phyloP scores from a whole-genome alignment of 2,888 invertebrate genomes.

The Amiota communis region DNA sequence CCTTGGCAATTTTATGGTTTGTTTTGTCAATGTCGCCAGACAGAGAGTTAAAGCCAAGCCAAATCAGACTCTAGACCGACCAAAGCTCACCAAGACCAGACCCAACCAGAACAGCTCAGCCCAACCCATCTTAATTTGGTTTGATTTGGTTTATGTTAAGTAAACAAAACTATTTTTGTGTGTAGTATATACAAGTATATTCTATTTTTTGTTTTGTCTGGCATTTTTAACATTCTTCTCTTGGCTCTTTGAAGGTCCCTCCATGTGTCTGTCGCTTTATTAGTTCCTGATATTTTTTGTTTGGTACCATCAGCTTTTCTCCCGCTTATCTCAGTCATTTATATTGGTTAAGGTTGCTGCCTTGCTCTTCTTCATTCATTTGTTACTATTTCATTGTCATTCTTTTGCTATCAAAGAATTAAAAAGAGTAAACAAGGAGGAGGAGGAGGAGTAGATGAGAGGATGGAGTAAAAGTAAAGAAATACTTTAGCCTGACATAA shows the following conservation, averaged over 20 bases:
- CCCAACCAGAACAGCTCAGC: neutral
- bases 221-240: neutral
- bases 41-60: slow-evolving; percentile 12
- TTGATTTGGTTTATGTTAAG: neutral
- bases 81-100: neutral
- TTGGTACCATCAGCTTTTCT: slow-evolving; percentile 28
- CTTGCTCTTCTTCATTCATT: neutral
- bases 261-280: slow-evolving; percentile 25
- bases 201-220: neutral
- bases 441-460: neutral
- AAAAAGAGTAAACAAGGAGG: neutral
- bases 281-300: slow-evolving; percentile 28
- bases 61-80: neutral
- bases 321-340: slow-evolving; percentile 47
- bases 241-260: neutral
- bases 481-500: slow-evolving; percentile 29
- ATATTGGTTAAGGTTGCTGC: slow-evolving; percentile 39
- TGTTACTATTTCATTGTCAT: slow-evolving; percentile 15
- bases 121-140: too few species aligned
- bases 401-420: slow-evolving; percentile 22
- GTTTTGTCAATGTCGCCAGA: slow-evolving; percentile 41
- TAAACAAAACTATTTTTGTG: slow-evolving; percentile 12
- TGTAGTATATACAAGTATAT: too few species aligned
- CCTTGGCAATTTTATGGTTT: slow-evolving; percentile 41
- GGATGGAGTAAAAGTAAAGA: neutral